Base-by-base conservation (phyloP, 2,113 vertebrate genomes). In the Petrocephalus zakoni region DNA sequence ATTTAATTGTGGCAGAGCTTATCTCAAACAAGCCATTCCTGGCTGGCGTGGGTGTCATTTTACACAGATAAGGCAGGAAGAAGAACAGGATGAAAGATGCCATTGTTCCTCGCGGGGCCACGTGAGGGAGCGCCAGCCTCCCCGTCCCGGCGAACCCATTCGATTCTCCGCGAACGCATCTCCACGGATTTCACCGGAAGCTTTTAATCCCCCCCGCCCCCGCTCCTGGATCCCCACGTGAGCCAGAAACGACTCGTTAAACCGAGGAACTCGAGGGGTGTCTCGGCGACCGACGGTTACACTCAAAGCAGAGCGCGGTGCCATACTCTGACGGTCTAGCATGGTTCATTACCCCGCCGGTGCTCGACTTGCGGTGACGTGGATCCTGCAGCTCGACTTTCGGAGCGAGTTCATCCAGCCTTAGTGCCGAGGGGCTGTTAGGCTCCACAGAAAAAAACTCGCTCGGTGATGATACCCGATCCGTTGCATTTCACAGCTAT, bases 1-100 rank as follows among this genome's bases (percentile, higher is more conserved):
- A 82, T 82, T 82, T 82, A 46, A 82, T 82, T 82, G 78, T 82
- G 42, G 78, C 42, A 49, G 78, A 22, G 46, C 42, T 82, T 82
- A 49, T 82, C 78, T 47, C 78, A 49, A 82, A 49, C 42, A 82
- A 46, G 37, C 78, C 78, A 82, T 82, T 49, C 78, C 21, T n/a
- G 46, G 78, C n/a, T 10, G 15, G 37, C 8, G 8, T 49, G 78
- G 34, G 46, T 82, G 37, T 82, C 78, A 10, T 82, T 82, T 82
- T 82, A 49, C 78, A 82, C 49, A n/a, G 78, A 82, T 82, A 22
- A 82, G 34, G 37, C 78, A 9, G 78, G 42, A 82, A 47, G 42
- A 82, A 49, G 78, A 82, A 82, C 0, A 17, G 37, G 42, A 82
- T 82, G 46, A 42, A 47, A 22, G 78, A 37, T 82, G 5, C 22